phyloP scores from a whole-genome alignment of 2,888 invertebrate species.

The Hofmannophila pseudospretella region DNA sequence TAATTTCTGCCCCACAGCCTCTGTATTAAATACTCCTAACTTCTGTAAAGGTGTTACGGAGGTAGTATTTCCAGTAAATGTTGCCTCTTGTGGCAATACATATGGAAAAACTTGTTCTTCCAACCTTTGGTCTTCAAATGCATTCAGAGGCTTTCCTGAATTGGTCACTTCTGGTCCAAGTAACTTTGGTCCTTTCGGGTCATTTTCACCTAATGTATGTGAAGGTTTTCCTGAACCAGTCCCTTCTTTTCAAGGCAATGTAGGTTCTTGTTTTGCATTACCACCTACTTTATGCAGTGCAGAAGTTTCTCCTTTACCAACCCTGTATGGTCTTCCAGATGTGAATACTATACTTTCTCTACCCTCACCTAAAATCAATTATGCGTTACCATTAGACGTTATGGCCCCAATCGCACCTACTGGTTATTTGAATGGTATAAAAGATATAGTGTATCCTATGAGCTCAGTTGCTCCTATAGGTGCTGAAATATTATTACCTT shows the following conservation, averaged over 20 bases:
- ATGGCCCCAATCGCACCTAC: not conserved
- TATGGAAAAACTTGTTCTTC: no score
- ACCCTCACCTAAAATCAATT: no score
- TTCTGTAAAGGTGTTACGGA: not conserved
- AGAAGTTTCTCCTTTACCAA: no score
- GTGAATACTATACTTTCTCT: not conserved
- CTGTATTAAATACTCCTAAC: not conserved
- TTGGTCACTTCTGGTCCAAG: not conserved
- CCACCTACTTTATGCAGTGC: no score
- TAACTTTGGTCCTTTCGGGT: not conserved
- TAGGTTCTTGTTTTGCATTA: no score
- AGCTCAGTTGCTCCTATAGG: not conserved
- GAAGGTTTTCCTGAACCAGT: not conserved
- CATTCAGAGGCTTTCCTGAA: not conserved
- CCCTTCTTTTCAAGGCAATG: no score
- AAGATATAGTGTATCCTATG: not conserved
- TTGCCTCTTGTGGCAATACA: not conserved
- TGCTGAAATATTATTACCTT: slow-evolving; percentile 30
- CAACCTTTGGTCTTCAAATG: no score
- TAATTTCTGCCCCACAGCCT: no score
- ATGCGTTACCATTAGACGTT: not conserved
- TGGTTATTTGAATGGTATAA: not conserved
- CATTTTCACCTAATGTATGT: not conserved
- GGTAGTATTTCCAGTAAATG: not conserved
- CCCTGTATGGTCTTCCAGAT: not conserved